Conservation (phyloP, 2,797 vertebrate genomes). For the Sciaenops ocellatus region DNA sequence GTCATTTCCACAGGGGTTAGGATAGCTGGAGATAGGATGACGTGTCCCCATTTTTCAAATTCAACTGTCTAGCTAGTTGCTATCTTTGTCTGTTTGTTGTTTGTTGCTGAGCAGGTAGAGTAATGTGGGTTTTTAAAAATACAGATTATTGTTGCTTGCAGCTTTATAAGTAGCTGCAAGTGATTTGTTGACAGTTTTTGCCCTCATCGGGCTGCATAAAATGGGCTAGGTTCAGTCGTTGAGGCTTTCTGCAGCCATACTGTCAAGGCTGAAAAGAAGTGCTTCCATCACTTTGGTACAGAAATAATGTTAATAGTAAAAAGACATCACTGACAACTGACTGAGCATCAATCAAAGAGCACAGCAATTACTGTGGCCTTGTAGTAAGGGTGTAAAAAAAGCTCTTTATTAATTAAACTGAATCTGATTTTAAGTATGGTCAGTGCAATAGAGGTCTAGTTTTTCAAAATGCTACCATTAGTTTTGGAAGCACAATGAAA, state of each 20-base stretch:
- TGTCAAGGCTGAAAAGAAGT: neutral
- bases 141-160: neutral
- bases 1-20: too few species aligned
- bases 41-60: neutral
- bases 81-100: neutral
- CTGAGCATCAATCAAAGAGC: neutral
- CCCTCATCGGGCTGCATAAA: slow-evolving; percentile 10
- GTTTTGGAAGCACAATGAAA: too few species aligned
- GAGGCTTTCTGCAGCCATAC: neutral
- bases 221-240: neutral
- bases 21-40: neutral
- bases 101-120: neutral
- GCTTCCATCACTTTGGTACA: neutral
- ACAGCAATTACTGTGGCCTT: neutral
- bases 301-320: neutral
- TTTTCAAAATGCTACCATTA: too few species aligned
- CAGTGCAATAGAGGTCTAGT: neutral
- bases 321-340: neutral
- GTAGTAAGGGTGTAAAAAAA: neutral
- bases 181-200: neutral
- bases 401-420: neutral
- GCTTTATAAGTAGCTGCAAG: neutral
- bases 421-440: neutral
- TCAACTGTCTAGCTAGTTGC: neutral
- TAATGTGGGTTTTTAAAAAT: neutral